phyloP scores from a whole-genome alignment of 2,888 invertebrate genomes.

The Empis stercorea region DNA sequence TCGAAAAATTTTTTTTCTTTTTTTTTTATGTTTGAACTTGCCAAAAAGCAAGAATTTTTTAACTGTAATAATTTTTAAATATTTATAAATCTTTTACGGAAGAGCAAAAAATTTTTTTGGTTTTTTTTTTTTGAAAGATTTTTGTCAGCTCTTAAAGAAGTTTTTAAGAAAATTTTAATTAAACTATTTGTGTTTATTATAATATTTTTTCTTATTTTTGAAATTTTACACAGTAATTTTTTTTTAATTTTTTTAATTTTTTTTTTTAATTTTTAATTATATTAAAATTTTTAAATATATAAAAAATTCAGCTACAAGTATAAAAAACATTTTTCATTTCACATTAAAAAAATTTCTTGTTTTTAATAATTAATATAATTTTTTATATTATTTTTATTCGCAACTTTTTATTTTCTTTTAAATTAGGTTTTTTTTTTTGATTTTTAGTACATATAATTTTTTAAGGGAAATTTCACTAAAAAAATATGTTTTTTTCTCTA shows the following conservation, averaged over 20 bases:
- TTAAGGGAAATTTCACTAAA: not conserved
- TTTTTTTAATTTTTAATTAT: not conserved
- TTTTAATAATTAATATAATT: slow-evolving; percentile 5
- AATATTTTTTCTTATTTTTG: too few relatives aligned
- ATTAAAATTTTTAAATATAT: not conserved
- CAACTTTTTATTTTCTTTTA: slow-evolving; percentile 1
- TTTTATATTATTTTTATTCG: slow-evolving; percentile 3
- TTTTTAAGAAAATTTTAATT: too few relatives aligned
- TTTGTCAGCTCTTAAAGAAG: too few relatives aligned
- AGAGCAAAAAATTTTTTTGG: too few relatives aligned
- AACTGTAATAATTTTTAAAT: too few relatives aligned
- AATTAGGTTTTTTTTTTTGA: not conserved
- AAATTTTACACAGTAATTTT: not conserved
- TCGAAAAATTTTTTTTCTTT: too few relatives aligned
- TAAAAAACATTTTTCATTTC: slow-evolving; percentile 11
- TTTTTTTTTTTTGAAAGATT: too few relatives aligned
- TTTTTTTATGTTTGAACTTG: too few relatives aligned
- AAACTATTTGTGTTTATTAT: too few relatives aligned
- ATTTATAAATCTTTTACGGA: too few relatives aligned
- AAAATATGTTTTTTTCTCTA: not conserved
- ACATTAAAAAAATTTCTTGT: slow-evolving; percentile 8
- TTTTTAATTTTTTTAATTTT: not conserved
- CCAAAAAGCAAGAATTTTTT: too few relatives aligned
- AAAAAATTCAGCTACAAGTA: slow-evolving; percentile 13
- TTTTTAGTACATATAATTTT: not conserved